These are phyloP conservation scores for Prionace glauca DNA, from an alignment of 2,797 vertebrate genomes.

Conservation along the genomic window DNA sequence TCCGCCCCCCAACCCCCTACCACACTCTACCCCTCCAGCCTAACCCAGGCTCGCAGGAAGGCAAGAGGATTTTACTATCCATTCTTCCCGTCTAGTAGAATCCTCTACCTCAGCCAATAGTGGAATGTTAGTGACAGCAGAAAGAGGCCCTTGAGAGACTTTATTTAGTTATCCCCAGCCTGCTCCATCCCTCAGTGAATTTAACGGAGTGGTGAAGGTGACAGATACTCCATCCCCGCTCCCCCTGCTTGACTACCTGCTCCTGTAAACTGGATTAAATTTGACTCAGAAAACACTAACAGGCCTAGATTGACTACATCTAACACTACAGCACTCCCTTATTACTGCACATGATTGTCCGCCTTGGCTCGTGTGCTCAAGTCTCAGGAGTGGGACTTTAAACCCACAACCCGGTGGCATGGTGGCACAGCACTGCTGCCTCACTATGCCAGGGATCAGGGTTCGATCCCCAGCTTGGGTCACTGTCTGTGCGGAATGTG, in stretches of 20 bases:
- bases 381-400: neutral
- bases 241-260: neutral
- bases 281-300: neutral
- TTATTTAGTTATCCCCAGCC: neutral
- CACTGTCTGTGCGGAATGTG: too few relatives aligned
- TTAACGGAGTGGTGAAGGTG: neutral
- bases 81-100: too few relatives aligned
- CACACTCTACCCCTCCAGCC: too few relatives aligned
- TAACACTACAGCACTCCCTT: neutral
- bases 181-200: neutral
- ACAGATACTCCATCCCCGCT: neutral
- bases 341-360: neutral
- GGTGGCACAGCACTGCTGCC: too few relatives aligned
- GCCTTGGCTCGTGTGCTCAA: too few relatives aligned
- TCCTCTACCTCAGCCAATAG: too few relatives aligned
- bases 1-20: too few relatives aligned
- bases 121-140: neutral
- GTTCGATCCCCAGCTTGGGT: too few relatives aligned
- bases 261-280: neutral
- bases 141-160: neutral
- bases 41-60: too few relatives aligned
- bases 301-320: neutral
- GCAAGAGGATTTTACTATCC: too few relatives aligned
- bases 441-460: too few relatives aligned
- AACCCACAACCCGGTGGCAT: neutral